Conservation (phyloP, 2,888 invertebrate genomes). For the Girardia tigrina region DNA sequence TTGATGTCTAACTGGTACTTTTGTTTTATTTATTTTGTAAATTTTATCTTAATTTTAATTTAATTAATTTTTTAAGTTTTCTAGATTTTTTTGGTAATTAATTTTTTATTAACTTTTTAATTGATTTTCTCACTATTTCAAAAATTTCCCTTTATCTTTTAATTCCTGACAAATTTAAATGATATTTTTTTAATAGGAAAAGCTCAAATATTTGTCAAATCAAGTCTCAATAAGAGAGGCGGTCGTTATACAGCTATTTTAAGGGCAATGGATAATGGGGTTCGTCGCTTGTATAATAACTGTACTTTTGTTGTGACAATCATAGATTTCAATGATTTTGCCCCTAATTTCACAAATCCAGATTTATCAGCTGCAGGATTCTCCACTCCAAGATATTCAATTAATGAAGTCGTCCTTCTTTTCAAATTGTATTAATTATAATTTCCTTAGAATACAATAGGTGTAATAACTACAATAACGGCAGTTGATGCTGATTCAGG, state of each 20-base stretch:
- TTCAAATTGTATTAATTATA: no score
- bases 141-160: no score
- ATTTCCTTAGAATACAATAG: background rate
- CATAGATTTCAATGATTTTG: background rate
- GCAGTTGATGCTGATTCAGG: background rate
- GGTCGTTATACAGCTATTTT: background rate
- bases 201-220: background rate
- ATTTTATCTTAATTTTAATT: no score
- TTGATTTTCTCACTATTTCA: no score
- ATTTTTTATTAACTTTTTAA: no score
- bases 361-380: background rate
- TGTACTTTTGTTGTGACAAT: background rate
- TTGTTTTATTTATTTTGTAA: no score
- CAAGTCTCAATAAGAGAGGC: background rate
- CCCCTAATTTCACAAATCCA: background rate
- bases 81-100: no score
- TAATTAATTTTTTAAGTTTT: no score
- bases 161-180: no score
- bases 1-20: no score
- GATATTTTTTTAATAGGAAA: no score
- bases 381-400: background rate
- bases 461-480: background rate
- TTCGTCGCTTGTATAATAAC: background rate
- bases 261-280: constrained; percentile 17
- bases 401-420: background rate